Evolutionary conservation across 2,113 vertebrate species (phyloP).

Genomic region (Mirounga angustirostris): DNA sequence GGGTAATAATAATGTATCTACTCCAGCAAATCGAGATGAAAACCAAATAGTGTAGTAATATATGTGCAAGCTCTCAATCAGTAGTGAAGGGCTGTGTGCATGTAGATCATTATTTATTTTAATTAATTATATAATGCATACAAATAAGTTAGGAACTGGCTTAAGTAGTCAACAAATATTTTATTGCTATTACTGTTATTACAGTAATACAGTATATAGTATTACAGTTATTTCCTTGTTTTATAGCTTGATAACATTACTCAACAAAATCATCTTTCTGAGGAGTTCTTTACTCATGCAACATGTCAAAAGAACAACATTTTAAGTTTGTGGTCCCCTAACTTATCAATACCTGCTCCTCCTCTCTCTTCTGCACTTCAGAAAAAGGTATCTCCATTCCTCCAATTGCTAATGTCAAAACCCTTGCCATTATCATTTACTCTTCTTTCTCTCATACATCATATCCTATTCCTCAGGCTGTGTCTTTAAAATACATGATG

Average conservation of each 20-base stretch:
- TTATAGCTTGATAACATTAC: not conserved
- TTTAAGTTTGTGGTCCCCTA: not conserved
- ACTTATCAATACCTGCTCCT: not conserved
- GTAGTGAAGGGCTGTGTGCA: not conserved
- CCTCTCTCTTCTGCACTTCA: not conserved
- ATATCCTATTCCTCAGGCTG: not conserved
- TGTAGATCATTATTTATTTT: not conserved
- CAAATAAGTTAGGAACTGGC: not conserved
- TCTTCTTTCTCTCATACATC: not conserved
- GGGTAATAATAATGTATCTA: not conserved
- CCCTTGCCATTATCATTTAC: not conserved
- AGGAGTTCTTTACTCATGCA: not conserved
- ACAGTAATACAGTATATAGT: too few relatives aligned
- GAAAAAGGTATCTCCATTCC: not conserved
- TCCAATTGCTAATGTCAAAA: not conserved
- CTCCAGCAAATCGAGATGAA: not conserved
- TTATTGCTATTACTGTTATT: not conserved
- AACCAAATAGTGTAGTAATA: not conserved
- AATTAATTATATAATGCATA: not conserved
- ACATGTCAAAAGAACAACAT: not conserved
- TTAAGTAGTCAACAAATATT: not conserved
- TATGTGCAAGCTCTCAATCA: not conserved
- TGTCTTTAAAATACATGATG: not conserved
- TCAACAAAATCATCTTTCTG: not conserved
- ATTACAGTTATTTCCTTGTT: not conserved